These are phyloP conservation scores for Eremophila alpestris DNA, from an alignment of 2,797 vertebrate genomes.

Conservation along the genomic window DNA sequence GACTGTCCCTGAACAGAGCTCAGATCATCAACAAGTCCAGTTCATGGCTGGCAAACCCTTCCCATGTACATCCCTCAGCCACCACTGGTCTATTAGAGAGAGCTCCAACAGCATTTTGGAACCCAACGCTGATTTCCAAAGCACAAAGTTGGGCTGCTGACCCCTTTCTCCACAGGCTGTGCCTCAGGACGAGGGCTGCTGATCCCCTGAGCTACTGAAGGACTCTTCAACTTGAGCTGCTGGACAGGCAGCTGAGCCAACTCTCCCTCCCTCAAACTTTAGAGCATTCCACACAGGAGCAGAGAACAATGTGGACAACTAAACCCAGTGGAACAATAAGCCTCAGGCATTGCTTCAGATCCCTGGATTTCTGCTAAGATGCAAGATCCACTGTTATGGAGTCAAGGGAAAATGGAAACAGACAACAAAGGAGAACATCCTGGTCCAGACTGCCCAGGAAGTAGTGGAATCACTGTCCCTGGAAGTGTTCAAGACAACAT, in stretches of 20 bases:
- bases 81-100: not conserved
- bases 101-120: not conserved
- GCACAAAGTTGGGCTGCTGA: not conserved
- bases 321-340: not conserved
- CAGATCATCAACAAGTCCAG: not conserved
- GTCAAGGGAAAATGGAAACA: not conserved
- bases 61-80: rapidly evolving
- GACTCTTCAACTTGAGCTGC: not conserved
- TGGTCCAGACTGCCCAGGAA: not conserved
- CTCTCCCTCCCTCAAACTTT: not conserved
- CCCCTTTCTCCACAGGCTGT: not conserved
- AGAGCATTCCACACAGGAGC: not conserved
- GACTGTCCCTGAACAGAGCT: not conserved
- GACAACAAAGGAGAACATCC: not conserved
- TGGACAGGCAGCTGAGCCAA: not conserved
- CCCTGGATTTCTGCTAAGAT: not conserved
- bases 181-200: not conserved
- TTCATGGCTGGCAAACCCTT: not conserved
- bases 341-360: not conserved
- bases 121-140: not conserved
- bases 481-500: not conserved
- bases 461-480: not conserved
- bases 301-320: not conserved
- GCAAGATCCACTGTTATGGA: not conserved
- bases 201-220: not conserved